Evolutionary conservation across 2,113 vertebrate genomes (phyloP), one percentile per base, ranked within the genome.

Genomic region (Lynx canadensis): DNA sequence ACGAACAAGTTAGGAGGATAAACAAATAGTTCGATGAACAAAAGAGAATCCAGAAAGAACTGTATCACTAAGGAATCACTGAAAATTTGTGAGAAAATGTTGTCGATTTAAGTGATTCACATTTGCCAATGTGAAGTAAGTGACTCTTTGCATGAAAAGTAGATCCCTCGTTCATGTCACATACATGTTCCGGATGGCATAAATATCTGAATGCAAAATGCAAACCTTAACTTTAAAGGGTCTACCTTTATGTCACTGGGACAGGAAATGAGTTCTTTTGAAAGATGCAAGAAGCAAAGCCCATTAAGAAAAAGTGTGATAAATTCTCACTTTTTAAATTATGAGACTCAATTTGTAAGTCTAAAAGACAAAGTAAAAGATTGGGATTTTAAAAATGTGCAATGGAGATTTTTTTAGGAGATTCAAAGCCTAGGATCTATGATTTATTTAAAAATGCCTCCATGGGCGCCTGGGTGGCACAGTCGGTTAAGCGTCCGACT

Each of bases 281-380:
- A 89, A 80, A 83, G 57, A 78, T 84, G 27, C 78, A 83, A 86
- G 94, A 93, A 76, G n/a, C 21, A 96, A 96, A 89, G 12, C 45
- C 27, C 29, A 86, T 12, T 57, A 91, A 66, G 71, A 93, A 89
- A 96, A n/a, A 16, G 38, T 73, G 11, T 69, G 5, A 71, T 63
- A 83, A 41, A 85, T 48, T 84, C 45, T 50, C 57, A 33, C 18
- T 7, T 50, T 33, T 76, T 73, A 60, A 84, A 83, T 86, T 41
- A 60, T 63, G 16, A 94, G 41, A 91, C 18, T 36, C 36, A 60
- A 52, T 52, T 74, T 23, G 23, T 50, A 89, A 69, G 76, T 89
- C 29, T 48, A n/a, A 38, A 86, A 69, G 50, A 90, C 8, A 92
- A 91, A 63, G 57, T 50, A 27, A 36, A 41, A 41, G 13, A 45